A percentile compares a stretch with the other conserved stretches of the same genome.
phyloP scores from a whole-genome alignment of 2,888 invertebrate species.

The Drosophila imparisetae region DNA sequence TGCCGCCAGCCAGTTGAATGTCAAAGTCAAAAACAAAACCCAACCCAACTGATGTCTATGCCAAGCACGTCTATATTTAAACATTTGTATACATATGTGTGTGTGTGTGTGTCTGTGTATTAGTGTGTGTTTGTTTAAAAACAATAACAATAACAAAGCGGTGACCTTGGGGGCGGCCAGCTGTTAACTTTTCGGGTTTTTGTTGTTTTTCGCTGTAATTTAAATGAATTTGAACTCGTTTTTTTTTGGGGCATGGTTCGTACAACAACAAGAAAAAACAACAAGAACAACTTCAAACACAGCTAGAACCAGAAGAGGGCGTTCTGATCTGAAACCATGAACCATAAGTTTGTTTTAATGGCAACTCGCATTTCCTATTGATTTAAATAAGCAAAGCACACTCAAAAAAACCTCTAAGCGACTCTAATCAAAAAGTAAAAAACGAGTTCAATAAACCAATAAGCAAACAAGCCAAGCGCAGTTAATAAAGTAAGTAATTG shows the following conservation, averaged over 20 bases:
- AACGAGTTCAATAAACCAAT: slow-evolving; percentile 74
- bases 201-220: slow-evolving; percentile 18
- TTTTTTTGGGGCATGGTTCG: slow-evolving; percentile 28
- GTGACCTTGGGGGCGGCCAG: slow-evolving; percentile 45
- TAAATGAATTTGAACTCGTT: slow-evolving; percentile 36
- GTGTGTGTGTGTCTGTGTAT: slow-evolving; percentile 5
- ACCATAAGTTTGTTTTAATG: slow-evolving; percentile 24
- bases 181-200: slow-evolving; percentile 34
- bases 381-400: slow-evolving; percentile 42
- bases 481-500: slow-evolving; percentile 43
- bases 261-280: slow-evolving; percentile 21
- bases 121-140: slow-evolving; percentile 13
- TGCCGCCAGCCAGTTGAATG: slow-evolving; percentile 68
- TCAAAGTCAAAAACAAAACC: slow-evolving; percentile 61
- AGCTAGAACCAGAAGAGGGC: slow-evolving; percentile 36
- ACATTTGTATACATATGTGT: slow-evolving; percentile 2
- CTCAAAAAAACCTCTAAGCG: slow-evolving; percentile 48
- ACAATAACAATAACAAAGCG: slow-evolving; percentile 32
- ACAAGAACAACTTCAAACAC: neutral
- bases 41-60: slow-evolving; percentile 46
- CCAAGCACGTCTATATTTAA: slow-evolving; percentile 51
- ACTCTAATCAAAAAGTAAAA: slow-evolving; percentile 65
- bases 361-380: slow-evolving; percentile 49
- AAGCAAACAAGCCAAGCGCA: slow-evolving; percentile 56
- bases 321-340: slow-evolving; percentile 38